A percentile compares a stretch with the other conserved stretches of the same genome.
These are phyloP conservation scores for Paracanthobrama guichenoti DNA, from an alignment of 2,113 vertebrate species.

Conservation along the genomic window DNA sequence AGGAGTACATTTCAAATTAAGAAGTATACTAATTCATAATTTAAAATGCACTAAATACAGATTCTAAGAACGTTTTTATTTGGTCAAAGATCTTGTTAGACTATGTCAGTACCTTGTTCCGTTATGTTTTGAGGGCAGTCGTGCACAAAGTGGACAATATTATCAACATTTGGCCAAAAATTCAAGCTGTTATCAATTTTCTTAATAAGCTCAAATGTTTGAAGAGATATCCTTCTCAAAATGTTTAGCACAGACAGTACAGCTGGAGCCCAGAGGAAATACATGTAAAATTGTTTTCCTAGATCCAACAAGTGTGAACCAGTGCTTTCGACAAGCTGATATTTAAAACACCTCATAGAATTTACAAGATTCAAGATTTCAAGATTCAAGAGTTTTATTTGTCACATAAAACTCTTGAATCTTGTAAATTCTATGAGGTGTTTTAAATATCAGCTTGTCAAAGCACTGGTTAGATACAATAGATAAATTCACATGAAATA, in stretches of 20 bases:
- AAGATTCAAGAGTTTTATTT: too few species aligned
- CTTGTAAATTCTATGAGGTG: background rate
- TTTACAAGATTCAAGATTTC: too few species aligned
- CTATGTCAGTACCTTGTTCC: background rate
- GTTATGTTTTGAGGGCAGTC: background rate
- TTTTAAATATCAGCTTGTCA: background rate
- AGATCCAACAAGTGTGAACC: background rate
- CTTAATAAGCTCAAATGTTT: background rate
- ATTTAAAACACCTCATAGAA: background rate
- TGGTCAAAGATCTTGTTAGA: background rate
- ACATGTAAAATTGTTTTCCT: background rate
- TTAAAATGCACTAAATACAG: background rate
- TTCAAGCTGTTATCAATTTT: background rate
- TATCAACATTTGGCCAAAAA: background rate
- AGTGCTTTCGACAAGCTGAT: background rate
- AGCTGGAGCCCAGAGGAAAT: background rate
- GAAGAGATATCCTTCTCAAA: background rate
- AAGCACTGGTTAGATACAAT: background rate
- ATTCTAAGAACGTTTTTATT: background rate
- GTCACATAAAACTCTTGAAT: too few species aligned
- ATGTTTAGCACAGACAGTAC: background rate
- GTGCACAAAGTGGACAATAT: background rate
- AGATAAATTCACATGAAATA: background rate
- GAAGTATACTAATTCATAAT: background rate
- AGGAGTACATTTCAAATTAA: slow-evolving; percentile 2